Conservation (phyloP, 2,797 vertebrate genomes). For the Chromobotia macracanthus region DNA sequence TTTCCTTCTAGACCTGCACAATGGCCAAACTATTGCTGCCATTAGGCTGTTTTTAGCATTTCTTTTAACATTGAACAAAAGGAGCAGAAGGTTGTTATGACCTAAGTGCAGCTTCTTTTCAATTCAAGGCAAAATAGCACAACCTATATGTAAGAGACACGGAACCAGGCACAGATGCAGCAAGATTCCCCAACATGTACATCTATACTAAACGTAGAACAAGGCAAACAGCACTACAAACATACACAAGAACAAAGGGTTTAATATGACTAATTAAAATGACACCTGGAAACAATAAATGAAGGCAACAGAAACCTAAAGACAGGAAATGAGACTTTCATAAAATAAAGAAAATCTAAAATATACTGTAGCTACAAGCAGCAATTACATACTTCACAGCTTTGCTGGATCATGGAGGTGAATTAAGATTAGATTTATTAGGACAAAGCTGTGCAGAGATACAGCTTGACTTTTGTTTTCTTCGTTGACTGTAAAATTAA, state of each 20-base stretch:
- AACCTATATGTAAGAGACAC: neutral
- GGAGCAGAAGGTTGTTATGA: neutral
- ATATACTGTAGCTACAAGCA: neutral
- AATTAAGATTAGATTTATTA: neutral
- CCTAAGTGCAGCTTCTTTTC: neutral
- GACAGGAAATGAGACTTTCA: constrained; percentile 12
- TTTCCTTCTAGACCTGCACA: constrained; percentile 62
- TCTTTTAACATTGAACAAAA: constrained; percentile 17
- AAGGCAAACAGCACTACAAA: neutral
- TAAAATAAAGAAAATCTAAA: constrained; percentile 6
- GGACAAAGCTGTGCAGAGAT: neutral
- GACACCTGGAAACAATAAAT: constrained; percentile 21
- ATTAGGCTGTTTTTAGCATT: constrained; percentile 31
- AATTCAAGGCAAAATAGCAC: neutral
- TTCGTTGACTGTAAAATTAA: neutral
- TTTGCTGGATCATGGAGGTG: neutral
- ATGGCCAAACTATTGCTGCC: constrained; percentile 56
- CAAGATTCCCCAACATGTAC: neutral
- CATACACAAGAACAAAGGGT: neutral
- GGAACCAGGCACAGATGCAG: neutral
- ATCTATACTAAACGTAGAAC: neutral
- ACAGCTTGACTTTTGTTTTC: neutral
- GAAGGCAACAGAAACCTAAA: constrained; percentile 1
- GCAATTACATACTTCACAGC: neutral
- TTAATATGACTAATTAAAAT: constrained; percentile 25